These are phyloP conservation scores for Zenarchopterus dispar DNA, from an alignment of 2,797 vertebrate species.

Conservation along the genomic window DNA sequence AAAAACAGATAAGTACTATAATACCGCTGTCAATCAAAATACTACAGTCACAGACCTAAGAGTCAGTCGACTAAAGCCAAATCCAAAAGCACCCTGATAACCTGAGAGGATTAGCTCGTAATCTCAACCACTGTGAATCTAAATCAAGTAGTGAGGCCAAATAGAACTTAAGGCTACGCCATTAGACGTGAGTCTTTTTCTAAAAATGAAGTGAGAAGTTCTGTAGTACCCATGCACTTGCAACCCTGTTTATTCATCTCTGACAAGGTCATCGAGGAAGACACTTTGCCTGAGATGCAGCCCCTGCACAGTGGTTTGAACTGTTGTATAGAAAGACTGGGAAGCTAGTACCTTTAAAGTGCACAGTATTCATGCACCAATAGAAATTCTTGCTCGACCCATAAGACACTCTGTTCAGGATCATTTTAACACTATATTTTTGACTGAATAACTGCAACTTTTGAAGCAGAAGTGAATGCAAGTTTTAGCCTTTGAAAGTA, in stretches of 20 bases:
- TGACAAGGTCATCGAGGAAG: background rate
- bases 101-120: slow-evolving; percentile 68
- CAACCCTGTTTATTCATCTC: slow-evolving; percentile 9
- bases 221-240: background rate
- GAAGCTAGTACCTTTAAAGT: too few relatives aligned
- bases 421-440: too few relatives aligned
- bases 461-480: too few relatives aligned
- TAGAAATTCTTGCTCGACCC: too few relatives aligned
- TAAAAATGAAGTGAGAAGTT: slow-evolving; percentile 12
- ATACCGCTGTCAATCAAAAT: slow-evolving; percentile 42
- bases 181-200: slow-evolving; percentile 35
- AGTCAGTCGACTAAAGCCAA: slow-evolving; percentile 27
- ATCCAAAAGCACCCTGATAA: slow-evolving; percentile 46
- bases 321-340: too few relatives aligned
- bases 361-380: too few relatives aligned
- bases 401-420: too few relatives aligned
- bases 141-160: slow-evolving; percentile 43
- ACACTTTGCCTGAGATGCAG: too few relatives aligned
- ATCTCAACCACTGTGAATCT: slow-evolving; percentile 58
- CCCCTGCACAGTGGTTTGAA: too few relatives aligned
- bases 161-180: slow-evolving; percentile 25
- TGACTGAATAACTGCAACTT: too few relatives aligned
- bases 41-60: slow-evolving; percentile 29
- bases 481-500: too few relatives aligned
- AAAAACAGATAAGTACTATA: background rate